Percentiles rank a stretch among this genome's conserved stretches.
phyloP scores from a whole-genome alignment of 2,797 vertebrate species.

The Thamnophis elegans region DNA sequence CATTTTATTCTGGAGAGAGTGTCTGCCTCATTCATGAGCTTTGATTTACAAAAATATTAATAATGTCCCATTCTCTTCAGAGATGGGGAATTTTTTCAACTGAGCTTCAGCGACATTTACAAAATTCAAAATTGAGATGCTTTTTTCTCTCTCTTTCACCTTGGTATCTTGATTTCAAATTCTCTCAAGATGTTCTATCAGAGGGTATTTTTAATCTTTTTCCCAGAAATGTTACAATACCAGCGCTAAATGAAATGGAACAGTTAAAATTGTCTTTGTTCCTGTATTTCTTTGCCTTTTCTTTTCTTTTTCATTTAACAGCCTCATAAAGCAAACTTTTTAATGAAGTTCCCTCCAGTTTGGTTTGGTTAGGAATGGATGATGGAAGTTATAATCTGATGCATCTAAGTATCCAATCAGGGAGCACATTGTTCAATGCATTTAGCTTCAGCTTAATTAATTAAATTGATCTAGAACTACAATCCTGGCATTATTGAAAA shows the following conservation, averaged over 20 bases:
- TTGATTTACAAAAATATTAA: constrained; percentile 71
- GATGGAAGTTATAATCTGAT: neutral
- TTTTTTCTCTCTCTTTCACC: constrained; percentile 33
- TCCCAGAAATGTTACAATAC: constrained; percentile 16
- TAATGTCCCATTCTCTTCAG: constrained; percentile 62
- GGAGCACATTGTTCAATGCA: neutral
- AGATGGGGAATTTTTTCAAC: constrained; percentile 61
- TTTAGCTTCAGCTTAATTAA: neutral
- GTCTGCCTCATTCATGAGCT: constrained; percentile 58
- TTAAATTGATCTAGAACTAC: neutral
- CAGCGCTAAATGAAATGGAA: neutral
- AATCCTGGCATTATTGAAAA: neutral
- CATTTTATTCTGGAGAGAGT: constrained; percentile 63
- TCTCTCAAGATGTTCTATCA: constrained; percentile 35
- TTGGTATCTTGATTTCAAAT: constrained; percentile 39
- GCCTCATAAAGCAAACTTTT: neutral
- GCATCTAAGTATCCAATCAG: neutral
- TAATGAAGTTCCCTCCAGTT: neutral
- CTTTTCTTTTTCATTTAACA: neutral
- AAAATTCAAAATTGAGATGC: constrained; percentile 57
- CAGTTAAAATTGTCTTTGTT: neutral
- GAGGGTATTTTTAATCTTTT: constrained; percentile 48
- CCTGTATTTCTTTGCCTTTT: neutral
- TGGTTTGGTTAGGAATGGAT: neutral
- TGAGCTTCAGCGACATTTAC: constrained; percentile 68